These are phyloP conservation scores for Pachyuromys duprasi DNA, from an alignment of 2,797 vertebrate genomes.

Conservation along the genomic window DNA sequence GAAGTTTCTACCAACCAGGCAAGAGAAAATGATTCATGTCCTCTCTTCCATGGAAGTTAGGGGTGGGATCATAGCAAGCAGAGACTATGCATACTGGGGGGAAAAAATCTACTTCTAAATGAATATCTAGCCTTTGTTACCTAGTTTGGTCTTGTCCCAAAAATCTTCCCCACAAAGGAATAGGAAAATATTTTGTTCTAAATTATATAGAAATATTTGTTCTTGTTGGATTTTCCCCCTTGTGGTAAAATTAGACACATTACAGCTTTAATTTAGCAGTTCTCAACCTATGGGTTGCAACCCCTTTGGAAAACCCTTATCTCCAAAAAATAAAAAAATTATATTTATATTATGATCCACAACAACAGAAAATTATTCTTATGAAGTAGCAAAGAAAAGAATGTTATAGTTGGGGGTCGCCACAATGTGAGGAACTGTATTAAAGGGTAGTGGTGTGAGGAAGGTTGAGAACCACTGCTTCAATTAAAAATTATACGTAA, in stretches of 20 bases:
- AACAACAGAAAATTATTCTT: neutral
- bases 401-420: neutral
- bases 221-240: neutral
- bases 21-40: neutral
- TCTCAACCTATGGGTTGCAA: neutral
- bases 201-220: neutral
- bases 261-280: neutral
- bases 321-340: neutral
- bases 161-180: neutral
- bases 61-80: fast-evolving
- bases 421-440: neutral
- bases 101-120: neutral
- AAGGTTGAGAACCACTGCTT: neutral
- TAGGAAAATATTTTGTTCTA: neutral
- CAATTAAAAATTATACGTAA: neutral
- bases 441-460: neutral
- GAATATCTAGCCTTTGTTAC: neutral
- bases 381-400: neutral
- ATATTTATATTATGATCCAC: neutral
- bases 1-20: neutral
- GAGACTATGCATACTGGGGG: neutral
- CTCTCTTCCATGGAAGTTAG: fast-evolving
- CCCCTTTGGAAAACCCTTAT: neutral
- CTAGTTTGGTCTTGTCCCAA: neutral
- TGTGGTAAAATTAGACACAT: neutral